Conservation (phyloP, 2,113 vertebrate species). For the Pollimyrus isidori region DNA sequence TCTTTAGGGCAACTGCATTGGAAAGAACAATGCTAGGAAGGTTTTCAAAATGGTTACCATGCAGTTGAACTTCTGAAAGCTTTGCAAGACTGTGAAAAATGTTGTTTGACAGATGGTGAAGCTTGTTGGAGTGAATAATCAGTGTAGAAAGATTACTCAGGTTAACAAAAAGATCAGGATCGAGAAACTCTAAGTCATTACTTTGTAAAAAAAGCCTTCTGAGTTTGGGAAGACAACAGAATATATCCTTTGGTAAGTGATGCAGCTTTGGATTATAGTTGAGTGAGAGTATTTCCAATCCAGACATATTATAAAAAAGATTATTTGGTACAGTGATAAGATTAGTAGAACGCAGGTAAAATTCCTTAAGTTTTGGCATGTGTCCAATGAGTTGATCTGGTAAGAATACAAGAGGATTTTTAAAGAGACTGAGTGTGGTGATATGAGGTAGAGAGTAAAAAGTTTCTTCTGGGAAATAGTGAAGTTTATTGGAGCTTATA, state of each 20-base stretch:
- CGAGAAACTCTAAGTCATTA: slow-evolving; percentile 60
- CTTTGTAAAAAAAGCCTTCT: slow-evolving; percentile 58
- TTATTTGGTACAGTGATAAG: slow-evolving; percentile 70
- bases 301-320: slow-evolving; percentile 73
- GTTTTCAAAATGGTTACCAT: slow-evolving; percentile 37
- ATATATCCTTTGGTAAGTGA: slow-evolving; percentile 60
- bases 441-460: slow-evolving; percentile 66
- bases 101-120: slow-evolving; percentile 54
- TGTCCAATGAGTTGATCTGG: slow-evolving; percentile 74
- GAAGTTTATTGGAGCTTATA: slow-evolving; percentile 65
- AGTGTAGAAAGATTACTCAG: slow-evolving; percentile 54
- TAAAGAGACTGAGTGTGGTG: slow-evolving; percentile 62
- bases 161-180: slow-evolving; percentile 59
- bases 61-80: slow-evolving; percentile 51
- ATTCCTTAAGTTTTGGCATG: slow-evolving; percentile 61
- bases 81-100: slow-evolving; percentile 56
- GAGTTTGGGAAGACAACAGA: slow-evolving; percentile 65
- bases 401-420: slow-evolving; percentile 69
- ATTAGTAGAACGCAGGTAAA: slow-evolving; percentile 68
- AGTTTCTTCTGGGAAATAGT: slow-evolving; percentile 58
- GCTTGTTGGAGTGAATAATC: slow-evolving; percentile 54
- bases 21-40: slow-evolving; percentile 49
- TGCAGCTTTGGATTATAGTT: slow-evolving; percentile 58
- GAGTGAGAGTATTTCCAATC: slow-evolving; percentile 59
- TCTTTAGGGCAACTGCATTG: slow-evolving; percentile 20